phyloP scores from a whole-genome alignment of 2,888 invertebrate genomes.

The Cosmorhoe ocellata region DNA sequence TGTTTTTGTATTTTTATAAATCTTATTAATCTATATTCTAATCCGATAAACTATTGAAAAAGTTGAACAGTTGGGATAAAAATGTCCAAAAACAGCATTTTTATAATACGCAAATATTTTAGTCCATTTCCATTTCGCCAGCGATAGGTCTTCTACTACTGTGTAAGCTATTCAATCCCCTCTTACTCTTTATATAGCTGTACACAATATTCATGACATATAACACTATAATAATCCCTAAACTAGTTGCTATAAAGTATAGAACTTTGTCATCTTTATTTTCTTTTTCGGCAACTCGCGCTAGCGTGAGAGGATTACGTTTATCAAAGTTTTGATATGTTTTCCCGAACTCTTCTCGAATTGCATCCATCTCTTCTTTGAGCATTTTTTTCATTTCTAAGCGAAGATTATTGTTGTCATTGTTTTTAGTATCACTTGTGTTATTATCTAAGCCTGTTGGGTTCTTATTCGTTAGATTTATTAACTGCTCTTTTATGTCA shows the following conservation, averaged over 20 bases:
- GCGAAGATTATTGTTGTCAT: conserved; percentile 18
- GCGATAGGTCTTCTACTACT: conserved; percentile 17
- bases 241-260: conserved; percentile 28
- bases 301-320: neutral
- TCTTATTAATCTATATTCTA: no score
- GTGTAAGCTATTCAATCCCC: conserved; percentile 1
- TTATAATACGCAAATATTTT: neutral
- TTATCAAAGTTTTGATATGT: conserved; percentile 10
- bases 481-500: conserved; percentile 15
- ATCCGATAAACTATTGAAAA: no score
- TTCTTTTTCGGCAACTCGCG: conserved; percentile 6
- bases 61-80: no score
- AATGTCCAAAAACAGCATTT: no score
- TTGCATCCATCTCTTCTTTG: conserved; percentile 24
- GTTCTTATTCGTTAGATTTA: conserved; percentile 2
- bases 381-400: conserved; percentile 26
- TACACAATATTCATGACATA: conserved; percentile 12
- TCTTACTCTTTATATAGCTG: neutral
- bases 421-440: neutral
- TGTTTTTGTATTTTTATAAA: no score
- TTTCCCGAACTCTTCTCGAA: conserved; percentile 23
- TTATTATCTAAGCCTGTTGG: neutral
- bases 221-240: conserved; percentile 20
- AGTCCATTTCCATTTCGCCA: conserved; percentile 24
- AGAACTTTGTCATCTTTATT: conserved; percentile 13